phyloP scores from a whole-genome alignment of 2,888 invertebrate genomes.

The Polydrusus tereticollis region DNA sequence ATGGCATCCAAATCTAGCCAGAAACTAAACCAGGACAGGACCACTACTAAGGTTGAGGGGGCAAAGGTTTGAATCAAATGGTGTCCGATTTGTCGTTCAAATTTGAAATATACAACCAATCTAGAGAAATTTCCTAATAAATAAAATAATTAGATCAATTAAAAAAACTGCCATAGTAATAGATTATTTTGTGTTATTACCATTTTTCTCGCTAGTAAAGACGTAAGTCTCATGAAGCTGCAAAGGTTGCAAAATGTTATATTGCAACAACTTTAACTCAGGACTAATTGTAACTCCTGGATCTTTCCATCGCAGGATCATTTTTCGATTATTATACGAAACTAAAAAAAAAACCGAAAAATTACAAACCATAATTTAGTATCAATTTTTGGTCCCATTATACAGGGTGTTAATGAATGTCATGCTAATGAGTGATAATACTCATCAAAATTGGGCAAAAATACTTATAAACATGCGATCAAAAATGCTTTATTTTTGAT shows the following conservation, averaged over 20 bases:
- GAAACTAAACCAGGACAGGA: slow-evolving; percentile 90
- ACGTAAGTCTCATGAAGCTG: slow-evolving; percentile 79
- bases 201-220: slow-evolving; percentile 83
- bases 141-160: not conserved
- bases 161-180: too few species aligned
- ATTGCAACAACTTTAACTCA: slow-evolving; percentile 83
- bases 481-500: too few species aligned
- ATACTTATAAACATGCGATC: too few species aligned
- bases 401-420: too few species aligned
- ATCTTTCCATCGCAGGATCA: slow-evolving; percentile 81
- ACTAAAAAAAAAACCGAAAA: slow-evolving; percentile 72
- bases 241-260: slow-evolving; percentile 78
- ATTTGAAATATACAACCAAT: slow-evolving; percentile 82
- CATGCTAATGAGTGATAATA: too few species aligned
- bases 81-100: slow-evolving; percentile 87
- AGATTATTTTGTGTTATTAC: slow-evolving; percentile 61
- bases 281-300: slow-evolving; percentile 84
- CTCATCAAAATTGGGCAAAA: too few species aligned
- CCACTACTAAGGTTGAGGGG: slow-evolving; percentile 85
- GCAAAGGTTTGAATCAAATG: slow-evolving; percentile 89
- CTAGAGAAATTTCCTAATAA: slow-evolving; percentile 81
- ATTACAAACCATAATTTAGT: too few species aligned
- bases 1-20: slow-evolving; percentile 89
- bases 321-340: slow-evolving; percentile 84
- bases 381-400: too few species aligned